phyloP scores from a whole-genome alignment of 2,797 vertebrate genomes.

The Iguana delicatissima region DNA sequence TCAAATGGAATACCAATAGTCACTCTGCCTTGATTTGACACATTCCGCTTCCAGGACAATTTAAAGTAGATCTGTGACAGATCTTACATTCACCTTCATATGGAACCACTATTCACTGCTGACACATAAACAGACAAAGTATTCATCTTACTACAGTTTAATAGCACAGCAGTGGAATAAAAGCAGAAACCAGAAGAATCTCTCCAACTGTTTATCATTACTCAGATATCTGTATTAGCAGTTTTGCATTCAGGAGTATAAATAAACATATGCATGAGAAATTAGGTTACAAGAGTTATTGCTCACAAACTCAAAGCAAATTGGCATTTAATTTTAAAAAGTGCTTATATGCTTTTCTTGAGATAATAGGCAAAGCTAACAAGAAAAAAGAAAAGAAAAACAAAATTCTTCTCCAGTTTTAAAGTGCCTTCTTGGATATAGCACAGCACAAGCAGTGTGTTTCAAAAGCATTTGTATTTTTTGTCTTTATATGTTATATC shows the following conservation, averaged over 20 bases:
- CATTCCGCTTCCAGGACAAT: slow-evolving; percentile 41
- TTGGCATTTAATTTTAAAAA: slow-evolving; percentile 23
- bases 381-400: background rate
- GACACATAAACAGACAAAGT: slow-evolving; percentile 9
- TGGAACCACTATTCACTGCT: background rate
- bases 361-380: slow-evolving; percentile 23
- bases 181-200: background rate
- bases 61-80: background rate
- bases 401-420: background rate
- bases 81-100: slow-evolving; percentile 14
- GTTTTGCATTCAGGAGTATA: slow-evolving; percentile 54
- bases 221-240: slow-evolving; percentile 50
- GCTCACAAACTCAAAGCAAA: slow-evolving; percentile 43
- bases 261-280: slow-evolving; percentile 39
- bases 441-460: background rate
- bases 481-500: background rate
- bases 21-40: slow-evolving; percentile 31
- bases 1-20: slow-evolving; percentile 33
- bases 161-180: background rate
- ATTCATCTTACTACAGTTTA: slow-evolving; percentile 23
- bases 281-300: slow-evolving; percentile 57
- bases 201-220: slow-evolving; percentile 57
- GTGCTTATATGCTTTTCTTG: slow-evolving; percentile 47
- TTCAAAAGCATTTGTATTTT: background rate
- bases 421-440: background rate